Evolutionary conservation across 2,113 vertebrate species (phyloP).

Genomic region (Colinus virginianus): DNA sequence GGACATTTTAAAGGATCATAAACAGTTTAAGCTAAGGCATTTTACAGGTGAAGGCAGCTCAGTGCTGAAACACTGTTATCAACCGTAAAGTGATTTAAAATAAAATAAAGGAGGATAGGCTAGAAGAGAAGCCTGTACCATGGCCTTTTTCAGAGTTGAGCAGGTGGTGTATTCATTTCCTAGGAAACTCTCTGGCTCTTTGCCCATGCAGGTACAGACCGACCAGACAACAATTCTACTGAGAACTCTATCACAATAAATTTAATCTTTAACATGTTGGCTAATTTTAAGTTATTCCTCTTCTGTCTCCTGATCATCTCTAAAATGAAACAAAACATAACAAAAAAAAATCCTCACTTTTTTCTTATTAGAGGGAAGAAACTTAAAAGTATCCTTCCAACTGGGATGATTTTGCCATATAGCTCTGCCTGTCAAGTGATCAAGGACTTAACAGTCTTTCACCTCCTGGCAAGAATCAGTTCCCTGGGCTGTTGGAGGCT

Average conservation of each 20-base stretch:
- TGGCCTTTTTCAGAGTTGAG: not conserved
- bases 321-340: not conserved
- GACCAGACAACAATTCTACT: not conserved
- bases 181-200: not conserved
- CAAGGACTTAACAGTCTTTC: not conserved
- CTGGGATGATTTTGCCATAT: not conserved
- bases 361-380: not conserved
- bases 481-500: not conserved
- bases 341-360: accelerated
- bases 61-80: not conserved
- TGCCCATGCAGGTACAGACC: not conserved
- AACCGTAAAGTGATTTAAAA: not conserved
- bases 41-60: not conserved
- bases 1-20: not conserved
- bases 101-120: not conserved
- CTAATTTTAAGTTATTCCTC: not conserved
- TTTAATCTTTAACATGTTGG: not conserved
- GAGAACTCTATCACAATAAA: not conserved
- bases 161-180: not conserved
- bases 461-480: not conserved
- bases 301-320: not conserved
- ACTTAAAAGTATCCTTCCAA: not conserved
- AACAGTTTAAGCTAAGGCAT: not conserved
- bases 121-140: not conserved
- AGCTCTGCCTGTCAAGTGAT: not conserved